phyloP scores from a whole-genome alignment of 2,113 vertebrate genomes.

The Galbula dea region DNA sequence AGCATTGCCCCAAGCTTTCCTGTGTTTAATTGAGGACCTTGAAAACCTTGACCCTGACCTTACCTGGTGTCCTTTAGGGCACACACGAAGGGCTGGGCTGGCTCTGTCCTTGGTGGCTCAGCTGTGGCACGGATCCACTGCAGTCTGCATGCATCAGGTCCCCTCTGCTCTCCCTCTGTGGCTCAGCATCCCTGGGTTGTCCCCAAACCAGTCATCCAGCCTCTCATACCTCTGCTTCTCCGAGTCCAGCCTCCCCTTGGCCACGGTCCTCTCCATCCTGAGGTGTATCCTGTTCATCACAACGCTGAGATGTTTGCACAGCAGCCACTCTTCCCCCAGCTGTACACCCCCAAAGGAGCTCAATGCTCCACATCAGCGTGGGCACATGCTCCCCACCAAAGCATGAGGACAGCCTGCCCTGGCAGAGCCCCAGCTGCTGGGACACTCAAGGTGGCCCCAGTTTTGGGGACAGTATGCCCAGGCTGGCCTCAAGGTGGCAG shows the following conservation, averaged over 20 bases:
- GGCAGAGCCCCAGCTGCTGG: background rate
- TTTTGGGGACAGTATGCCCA: background rate
- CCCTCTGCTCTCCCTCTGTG: rapidly evolving
- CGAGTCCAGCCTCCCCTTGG: rapidly evolving
- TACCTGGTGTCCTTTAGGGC: background rate
- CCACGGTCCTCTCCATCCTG: rapidly evolving
- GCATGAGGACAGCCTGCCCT: rapidly evolving
- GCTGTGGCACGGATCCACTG: rapidly evolving
- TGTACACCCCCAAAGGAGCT: background rate
- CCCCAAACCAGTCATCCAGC: background rate
- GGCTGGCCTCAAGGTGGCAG: slow-evolving; percentile 55
- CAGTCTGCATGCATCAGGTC: rapidly evolving
- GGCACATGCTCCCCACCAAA: rapidly evolving
- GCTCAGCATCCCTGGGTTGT: background rate
- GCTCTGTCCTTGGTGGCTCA: background rate
- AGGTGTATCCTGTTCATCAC: rapidly evolving
- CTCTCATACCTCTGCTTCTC: background rate
- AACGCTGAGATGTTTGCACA: rapidly evolving
- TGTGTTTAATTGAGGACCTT: rapidly evolving
- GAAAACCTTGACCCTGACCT: background rate
- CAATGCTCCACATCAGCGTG: background rate
- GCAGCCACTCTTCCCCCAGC: background rate
- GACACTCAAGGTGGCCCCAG: rapidly evolving
- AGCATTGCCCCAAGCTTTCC: rapidly evolving
- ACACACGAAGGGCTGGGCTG: background rate